Evolutionary conservation across 2,113 vertebrate genomes (phyloP).

Genomic region (Jaculus jaculus): DNA sequence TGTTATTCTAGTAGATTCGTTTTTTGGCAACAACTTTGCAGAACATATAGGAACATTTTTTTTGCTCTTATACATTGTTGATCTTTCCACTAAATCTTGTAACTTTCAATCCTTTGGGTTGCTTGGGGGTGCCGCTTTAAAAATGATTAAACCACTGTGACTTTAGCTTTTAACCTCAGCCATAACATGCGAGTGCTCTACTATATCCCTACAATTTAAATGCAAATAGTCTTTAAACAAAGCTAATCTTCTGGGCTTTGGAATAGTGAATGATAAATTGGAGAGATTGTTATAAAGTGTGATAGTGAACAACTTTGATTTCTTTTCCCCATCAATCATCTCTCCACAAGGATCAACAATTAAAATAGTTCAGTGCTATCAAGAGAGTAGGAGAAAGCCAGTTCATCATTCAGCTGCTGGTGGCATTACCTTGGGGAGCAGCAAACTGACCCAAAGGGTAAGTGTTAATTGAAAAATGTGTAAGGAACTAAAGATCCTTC

Average conservation of each 20-base stretch:
- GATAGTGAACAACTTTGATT: slow-evolving; percentile 63
- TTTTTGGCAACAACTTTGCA: slow-evolving; percentile 47
- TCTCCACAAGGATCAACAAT: slow-evolving; percentile 71
- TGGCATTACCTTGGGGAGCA: slow-evolving; percentile 53
- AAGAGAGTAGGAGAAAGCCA: slow-evolving; percentile 63
- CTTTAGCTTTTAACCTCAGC: slow-evolving; percentile 74
- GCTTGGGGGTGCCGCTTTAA: slow-evolving; percentile 65
- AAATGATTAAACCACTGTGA: slow-evolving; percentile 71
- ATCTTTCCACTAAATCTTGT: slow-evolving; percentile 37
- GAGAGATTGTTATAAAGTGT: slow-evolving; percentile 71
- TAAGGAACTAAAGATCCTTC: slow-evolving; percentile 64
- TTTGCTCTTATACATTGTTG: slow-evolving; percentile 59
- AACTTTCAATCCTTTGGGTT: background rate
- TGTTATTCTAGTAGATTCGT: background rate
- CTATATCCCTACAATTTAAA: slow-evolving; percentile 81
- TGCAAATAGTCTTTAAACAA: slow-evolving; percentile 86
- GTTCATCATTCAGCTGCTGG: slow-evolving; percentile 73
- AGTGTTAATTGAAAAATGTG: slow-evolving; percentile 82
- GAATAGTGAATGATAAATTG: slow-evolving; percentile 75
- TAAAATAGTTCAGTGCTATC: slow-evolving; percentile 76
- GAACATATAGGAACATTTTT: slow-evolving; percentile 42
- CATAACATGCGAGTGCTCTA: slow-evolving; percentile 71
- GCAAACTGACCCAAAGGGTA: slow-evolving; percentile 73
- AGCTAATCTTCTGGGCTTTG: slow-evolving; percentile 81
- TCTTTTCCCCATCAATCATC: slow-evolving; percentile 78